Base-by-base conservation (phyloP, 2,797 vertebrate genomes). In the Fratercula arctica region DNA sequence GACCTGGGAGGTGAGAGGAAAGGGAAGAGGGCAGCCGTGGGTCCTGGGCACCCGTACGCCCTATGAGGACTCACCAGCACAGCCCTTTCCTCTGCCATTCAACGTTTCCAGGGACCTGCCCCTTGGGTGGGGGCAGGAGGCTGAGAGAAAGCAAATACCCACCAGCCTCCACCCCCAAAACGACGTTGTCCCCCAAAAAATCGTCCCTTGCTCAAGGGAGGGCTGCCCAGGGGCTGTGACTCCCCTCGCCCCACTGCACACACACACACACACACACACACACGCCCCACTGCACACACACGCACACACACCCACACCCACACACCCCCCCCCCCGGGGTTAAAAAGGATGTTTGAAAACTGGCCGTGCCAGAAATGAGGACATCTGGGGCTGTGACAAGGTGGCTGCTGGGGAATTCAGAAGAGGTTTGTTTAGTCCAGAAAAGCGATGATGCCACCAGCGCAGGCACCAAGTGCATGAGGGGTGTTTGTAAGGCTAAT, bases 381-480 rank as follows among this genome's bases (percentile, higher is more conserved):
- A 35, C 61, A 59, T 28, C 41, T 11, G 68, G n/a, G 31, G 10
- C 69, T 84, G 46, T 12, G 29, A 29, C 43, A 17, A 1, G 1
- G 10, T 33, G 48, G 53, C 54, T 8, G 37, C 7, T 0, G 5
- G 89, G 45, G 16, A 48, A 35, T 64, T 57, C 23, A 18, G 60
- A 41, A 53, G 59, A 57, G 20, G 45, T 48, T 92, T 90, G 69
- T 82, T 77, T 77, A 76, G 60, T 16, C 76, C 60, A 12, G 66
- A 43, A 20, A 48, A 70, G 33, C 5, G 6, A 14, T n/a, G 51
- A 46, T 56, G 76, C 77, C 56, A 31, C 20, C 59, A 68, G 35
- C 0, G 0, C 29, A 7, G 37, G 50, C 85, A 11, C 21, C 0
- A 0, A 51, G 43, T 37, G 46, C 6, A 1, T 56, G 25, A 61